phyloP scores from a whole-genome alignment of 2,797 vertebrate species.

The Alcedo atthis region DNA sequence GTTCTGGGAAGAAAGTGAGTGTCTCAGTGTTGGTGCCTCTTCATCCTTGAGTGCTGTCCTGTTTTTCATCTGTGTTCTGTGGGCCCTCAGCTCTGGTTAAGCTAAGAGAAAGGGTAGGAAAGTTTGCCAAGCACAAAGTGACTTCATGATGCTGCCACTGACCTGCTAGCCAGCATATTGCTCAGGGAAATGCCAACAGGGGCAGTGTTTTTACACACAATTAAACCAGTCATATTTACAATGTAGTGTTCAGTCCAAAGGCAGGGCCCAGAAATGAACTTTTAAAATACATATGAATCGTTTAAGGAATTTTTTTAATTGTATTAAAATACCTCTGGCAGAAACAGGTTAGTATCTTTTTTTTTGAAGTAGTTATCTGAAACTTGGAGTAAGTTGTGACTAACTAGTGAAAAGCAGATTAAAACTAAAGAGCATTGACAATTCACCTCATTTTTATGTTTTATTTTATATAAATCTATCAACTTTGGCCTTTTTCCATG shows the following conservation, averaged over 20 bases:
- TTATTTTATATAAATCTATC: neutral
- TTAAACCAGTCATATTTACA: neutral
- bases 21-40: neutral
- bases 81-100: neutral
- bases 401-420: neutral
- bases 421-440: neutral
- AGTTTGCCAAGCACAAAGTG: neutral
- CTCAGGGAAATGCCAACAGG: neutral
- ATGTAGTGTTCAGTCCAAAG: neutral
- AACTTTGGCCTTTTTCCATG: neutral
- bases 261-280: neutral
- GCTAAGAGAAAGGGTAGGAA: neutral
- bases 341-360: neutral
- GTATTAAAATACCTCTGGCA: neutral
- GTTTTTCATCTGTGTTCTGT: neutral
- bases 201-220: neutral
- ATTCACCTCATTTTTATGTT: too few species aligned
- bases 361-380: neutral
- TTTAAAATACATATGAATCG: neutral
- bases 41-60: neutral
- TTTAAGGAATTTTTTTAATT: neutral
- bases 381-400: neutral
- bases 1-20: neutral
- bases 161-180: neutral
- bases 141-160: neutral